A percentile compares a stretch with the other conserved stretches of the same genome.
Evolutionary conservation across 2,888 invertebrate genomes (phyloP).

Genomic region (Celastrina argiolus): DNA sequence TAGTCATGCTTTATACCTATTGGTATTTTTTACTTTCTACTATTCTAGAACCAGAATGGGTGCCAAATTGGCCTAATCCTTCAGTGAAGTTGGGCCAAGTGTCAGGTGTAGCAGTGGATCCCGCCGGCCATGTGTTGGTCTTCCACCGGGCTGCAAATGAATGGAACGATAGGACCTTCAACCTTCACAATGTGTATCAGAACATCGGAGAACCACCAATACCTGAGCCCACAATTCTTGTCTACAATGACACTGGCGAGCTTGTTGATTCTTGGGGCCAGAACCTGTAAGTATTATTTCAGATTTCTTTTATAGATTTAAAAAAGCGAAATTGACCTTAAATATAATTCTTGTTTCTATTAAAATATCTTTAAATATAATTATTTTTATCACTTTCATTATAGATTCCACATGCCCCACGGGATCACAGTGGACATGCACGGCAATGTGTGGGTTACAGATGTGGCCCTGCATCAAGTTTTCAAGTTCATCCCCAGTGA

Average conservation of each 20-base stretch:
- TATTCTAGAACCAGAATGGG: constrained; percentile 71
- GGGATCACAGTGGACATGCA: constrained; percentile 87
- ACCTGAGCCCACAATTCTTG: constrained; percentile 79
- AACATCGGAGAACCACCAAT: constrained; percentile 79
- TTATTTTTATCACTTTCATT: too few relatives aligned
- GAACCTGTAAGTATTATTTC: constrained; percentile 75
- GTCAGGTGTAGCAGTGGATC: constrained; percentile 87
- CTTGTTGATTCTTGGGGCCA: constrained; percentile 83
- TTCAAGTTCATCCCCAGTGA: constrained; percentile 81
- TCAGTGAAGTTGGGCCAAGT: constrained; percentile 83
- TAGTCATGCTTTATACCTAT: not conserved
- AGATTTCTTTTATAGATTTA: not conserved
- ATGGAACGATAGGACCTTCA: constrained; percentile 81
- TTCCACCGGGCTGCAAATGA: constrained; percentile 87
- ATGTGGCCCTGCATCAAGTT: constrained; percentile 92
- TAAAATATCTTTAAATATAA: too few relatives aligned
- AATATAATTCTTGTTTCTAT: too few relatives aligned
- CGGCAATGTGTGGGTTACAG: constrained; percentile 90
- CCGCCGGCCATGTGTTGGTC: constrained; percentile 83
- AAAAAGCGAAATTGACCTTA: too few relatives aligned
- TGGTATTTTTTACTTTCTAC: constrained; percentile 10
- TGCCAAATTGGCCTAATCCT: constrained; percentile 76
- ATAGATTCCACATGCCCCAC: constrained; percentile 90
- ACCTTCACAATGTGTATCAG: constrained; percentile 73
- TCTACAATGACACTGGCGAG: constrained; percentile 80